Percentiles rank a stretch among this genome's conserved stretches.
These are phyloP conservation scores for Oriolus oriolus DNA, from an alignment of 2,113 vertebrate species.

Conservation along the genomic window DNA sequence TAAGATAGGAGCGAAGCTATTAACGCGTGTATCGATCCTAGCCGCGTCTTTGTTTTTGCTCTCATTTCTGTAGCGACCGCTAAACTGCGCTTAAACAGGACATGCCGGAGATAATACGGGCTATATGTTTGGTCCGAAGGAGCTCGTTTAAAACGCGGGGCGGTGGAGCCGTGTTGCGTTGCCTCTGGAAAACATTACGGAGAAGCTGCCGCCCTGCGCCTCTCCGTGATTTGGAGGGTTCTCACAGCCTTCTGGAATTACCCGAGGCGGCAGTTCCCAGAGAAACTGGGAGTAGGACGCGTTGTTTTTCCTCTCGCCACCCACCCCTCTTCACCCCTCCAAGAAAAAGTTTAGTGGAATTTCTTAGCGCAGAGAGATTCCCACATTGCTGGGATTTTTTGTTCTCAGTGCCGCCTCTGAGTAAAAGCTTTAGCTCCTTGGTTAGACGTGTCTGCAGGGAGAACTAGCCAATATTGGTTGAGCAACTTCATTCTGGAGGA, in stretches of 20 bases:
- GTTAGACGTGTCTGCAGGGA: background rate
- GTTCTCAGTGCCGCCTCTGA: background rate
- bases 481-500: background rate
- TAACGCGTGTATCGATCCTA: background rate
- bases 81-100: constrained; percentile 35
- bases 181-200: background rate
- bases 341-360: background rate
- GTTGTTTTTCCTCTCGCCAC: background rate
- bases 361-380: background rate
- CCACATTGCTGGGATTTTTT: background rate
- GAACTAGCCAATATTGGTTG: background rate
- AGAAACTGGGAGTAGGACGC: background rate
- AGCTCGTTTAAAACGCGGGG: background rate
- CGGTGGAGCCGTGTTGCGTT: background rate
- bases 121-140: background rate
- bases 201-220: background rate
- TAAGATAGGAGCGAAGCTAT: constrained; percentile 50
- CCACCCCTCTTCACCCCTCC: too few relatives aligned
- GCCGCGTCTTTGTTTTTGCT: background rate
- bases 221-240: background rate
- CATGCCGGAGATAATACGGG: background rate
- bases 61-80: background rate
- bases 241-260: constrained; percentile 8
- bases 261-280: background rate
- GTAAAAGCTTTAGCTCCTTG: background rate